Conservation (phyloP, 2,888 invertebrate species). For the Phasia obesa region DNA sequence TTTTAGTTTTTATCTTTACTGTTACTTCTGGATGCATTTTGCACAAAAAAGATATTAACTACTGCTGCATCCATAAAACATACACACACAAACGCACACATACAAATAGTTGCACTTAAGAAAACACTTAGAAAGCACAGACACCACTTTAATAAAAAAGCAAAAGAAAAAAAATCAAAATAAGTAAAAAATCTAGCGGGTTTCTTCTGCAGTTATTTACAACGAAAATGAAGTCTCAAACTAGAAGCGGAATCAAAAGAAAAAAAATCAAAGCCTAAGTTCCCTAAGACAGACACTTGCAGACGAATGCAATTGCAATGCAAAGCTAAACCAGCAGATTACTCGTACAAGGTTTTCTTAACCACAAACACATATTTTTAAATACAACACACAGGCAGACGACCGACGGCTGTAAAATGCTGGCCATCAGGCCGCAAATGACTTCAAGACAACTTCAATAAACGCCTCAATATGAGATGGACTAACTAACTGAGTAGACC, state of each 20-base stretch:
- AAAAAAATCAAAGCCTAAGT: conserved; percentile 23
- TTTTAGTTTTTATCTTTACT: not conserved
- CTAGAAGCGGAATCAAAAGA: conserved; percentile 44
- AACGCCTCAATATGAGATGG: conserved; percentile 57
- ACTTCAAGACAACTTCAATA: conserved; percentile 52
- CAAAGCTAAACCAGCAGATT: conserved; percentile 40
- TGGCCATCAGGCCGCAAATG: conserved; percentile 30
- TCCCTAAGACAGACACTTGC: conserved; percentile 32
- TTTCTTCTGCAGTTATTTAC: conserved; percentile 68
- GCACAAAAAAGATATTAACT: no score
- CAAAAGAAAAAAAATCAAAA: conserved; percentile 31
- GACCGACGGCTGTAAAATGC: conserved; percentile 34
- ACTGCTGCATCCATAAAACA: no score
- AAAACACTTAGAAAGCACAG: conserved; percentile 33
- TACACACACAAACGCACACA: no score
- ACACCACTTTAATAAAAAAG: conserved; percentile 53
- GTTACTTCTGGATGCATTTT: no score
- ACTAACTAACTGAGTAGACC: conserved; percentile 19
- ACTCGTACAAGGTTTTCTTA: not conserved
- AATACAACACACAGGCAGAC: not conserved
- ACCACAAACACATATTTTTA: not conserved
- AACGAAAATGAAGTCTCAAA: conserved; percentile 67
- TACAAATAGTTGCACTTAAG: no score
- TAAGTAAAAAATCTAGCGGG: conserved; percentile 56
- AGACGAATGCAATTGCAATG: conserved; percentile 37